phyloP scores from a whole-genome alignment of 2,888 invertebrate species.

The Caenorhabditis sulstoni region DNA sequence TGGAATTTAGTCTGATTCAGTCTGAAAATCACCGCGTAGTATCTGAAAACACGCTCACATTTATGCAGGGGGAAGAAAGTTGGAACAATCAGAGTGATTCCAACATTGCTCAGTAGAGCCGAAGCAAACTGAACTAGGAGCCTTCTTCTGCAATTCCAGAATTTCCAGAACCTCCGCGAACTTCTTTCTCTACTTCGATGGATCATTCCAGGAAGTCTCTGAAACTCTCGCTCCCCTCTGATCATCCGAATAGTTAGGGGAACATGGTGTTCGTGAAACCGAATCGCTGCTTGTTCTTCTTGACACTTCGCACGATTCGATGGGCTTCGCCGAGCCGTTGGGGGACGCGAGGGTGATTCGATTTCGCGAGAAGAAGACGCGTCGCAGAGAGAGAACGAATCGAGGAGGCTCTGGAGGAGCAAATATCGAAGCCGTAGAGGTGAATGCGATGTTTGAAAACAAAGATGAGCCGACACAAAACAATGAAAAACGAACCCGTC shows the following conservation, averaged over 20 bases:
- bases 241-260: not conserved
- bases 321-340: conserved; percentile 20
- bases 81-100: no score
- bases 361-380: conserved; percentile 33
- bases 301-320: conserved; percentile 55
- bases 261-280: conserved; percentile 37
- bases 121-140: no score
- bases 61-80: no score
- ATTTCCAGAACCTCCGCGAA: no score
- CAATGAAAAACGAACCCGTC: conserved; percentile 54
- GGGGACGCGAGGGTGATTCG: conserved; percentile 28
- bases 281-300: conserved; percentile 29
- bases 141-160: not conserved
- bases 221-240: not conserved
- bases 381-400: conserved; percentile 7
- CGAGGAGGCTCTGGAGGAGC: conserved; percentile 50
- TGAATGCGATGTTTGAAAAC: conserved; percentile 39
- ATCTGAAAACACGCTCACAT: no score
- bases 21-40: no score
- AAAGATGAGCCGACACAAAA: conserved; percentile 56
- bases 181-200: no score
- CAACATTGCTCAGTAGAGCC: no score
- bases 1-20: no score
- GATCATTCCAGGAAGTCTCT: not conserved
- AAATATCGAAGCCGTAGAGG: conserved; percentile 41